Evolutionary conservation across 1,140 invertebrate genomes (phyloP).

Genomic region (Limonius californicus): DNA sequence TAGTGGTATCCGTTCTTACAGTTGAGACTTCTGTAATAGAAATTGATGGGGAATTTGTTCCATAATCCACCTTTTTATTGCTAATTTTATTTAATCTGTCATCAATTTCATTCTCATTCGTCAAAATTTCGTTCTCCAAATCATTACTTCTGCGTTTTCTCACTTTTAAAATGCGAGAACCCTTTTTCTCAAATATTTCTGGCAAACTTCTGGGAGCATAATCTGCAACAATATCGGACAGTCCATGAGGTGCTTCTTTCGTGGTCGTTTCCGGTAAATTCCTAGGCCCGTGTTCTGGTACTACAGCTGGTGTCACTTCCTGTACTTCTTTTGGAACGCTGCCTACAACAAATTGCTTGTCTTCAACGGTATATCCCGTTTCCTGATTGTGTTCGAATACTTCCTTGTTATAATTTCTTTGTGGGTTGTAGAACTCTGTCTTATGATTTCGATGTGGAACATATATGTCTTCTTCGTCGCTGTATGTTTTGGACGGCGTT

Average conservation of each 20-base stretch:
- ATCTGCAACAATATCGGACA: conserved; percentile 53
- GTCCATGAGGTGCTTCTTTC: conserved; percentile 2
- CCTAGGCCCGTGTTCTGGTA: conserved; percentile 58
- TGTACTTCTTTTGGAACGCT: conserved; percentile 54
- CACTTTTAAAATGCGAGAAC: background rate
- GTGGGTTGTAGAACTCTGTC: background rate
- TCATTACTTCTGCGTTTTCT: conserved; percentile 23
- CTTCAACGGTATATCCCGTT: conserved; percentile 20
- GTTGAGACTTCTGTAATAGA: background rate
- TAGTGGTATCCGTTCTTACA: background rate
- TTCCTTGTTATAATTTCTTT: background rate
- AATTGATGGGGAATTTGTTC: too few relatives aligned
- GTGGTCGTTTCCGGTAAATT: conserved; percentile 46
- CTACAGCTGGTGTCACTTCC: conserved; percentile 53
- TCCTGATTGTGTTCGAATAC: background rate
- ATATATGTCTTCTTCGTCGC: background rate
- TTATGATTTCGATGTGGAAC: background rate
- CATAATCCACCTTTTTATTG: too few relatives aligned
- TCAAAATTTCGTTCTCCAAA: conserved; percentile 36
- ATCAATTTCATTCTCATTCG: background rate
- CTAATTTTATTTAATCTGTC: too few relatives aligned
- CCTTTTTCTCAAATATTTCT: conserved; percentile 37
- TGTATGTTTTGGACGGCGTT: background rate
- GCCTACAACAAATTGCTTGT: conserved; percentile 54
- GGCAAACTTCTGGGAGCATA: conserved; percentile 54